A percentile compares a stretch with the other conserved stretches of the same genome.
Evolutionary conservation across 2,888 invertebrate species (phyloP).

Genomic region (Neelides folsomi): DNA sequence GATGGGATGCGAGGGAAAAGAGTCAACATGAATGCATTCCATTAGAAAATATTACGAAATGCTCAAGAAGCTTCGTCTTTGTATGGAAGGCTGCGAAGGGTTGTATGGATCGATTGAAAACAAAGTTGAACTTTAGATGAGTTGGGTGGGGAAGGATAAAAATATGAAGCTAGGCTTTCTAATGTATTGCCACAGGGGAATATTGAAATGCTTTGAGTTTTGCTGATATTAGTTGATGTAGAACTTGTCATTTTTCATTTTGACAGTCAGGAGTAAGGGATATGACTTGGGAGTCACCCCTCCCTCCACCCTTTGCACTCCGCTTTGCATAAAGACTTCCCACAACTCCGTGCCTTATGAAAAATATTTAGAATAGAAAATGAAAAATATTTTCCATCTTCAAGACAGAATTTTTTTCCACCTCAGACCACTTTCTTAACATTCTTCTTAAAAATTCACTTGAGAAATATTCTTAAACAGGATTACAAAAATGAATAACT

Average conservation of each 20-base stretch:
- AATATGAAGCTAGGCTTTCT: slow-evolving; percentile 3
- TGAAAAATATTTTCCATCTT: neutral
- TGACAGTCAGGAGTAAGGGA: slow-evolving; percentile 12
- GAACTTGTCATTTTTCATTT: slow-evolving; percentile 21
- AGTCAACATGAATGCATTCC: neutral
- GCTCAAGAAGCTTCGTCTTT: too few relatives aligned
- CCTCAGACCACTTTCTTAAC: neutral
- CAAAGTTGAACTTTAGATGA: too few relatives aligned
- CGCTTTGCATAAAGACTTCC: neutral
- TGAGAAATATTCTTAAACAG: too few relatives aligned
- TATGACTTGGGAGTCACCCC: slow-evolving; percentile 1
- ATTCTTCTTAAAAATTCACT: too few relatives aligned
- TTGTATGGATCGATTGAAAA: too few relatives aligned
- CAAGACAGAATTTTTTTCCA: neutral
- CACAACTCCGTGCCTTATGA: neutral
- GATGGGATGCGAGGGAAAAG: too few relatives aligned
- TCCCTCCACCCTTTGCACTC: neutral
- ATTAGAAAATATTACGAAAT: slow-evolving; percentile 7
- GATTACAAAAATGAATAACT: too few relatives aligned
- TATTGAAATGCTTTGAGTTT: slow-evolving; percentile 17
- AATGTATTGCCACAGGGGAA: slow-evolving; percentile 13
- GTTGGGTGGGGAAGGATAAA: slow-evolving; percentile 4
- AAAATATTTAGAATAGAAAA: neutral
- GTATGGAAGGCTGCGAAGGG: too few relatives aligned
- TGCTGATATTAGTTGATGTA: slow-evolving; percentile 19